phyloP scores from a whole-genome alignment of 2,113 vertebrate genomes.

The Hyla sarda region DNA sequence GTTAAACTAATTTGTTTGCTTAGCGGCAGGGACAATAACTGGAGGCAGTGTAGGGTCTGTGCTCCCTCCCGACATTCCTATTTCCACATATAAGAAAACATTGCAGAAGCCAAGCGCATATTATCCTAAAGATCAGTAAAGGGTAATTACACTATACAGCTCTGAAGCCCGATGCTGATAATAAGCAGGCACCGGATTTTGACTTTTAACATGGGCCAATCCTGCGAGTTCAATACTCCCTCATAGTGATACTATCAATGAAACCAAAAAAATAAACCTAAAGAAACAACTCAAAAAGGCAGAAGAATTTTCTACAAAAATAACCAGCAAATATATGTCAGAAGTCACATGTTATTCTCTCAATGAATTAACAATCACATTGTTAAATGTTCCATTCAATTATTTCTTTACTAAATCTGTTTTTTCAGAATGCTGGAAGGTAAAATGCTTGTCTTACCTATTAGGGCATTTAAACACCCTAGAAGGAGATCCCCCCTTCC shows the following conservation, averaged over 20 bases:
- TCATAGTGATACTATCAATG: not conserved
- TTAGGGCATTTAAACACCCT: not conserved
- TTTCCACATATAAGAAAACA: constrained; percentile 33
- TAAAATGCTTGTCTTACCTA: not conserved
- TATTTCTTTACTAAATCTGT: not conserved
- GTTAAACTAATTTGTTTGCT: constrained; percentile 52
- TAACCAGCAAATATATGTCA: not conserved
- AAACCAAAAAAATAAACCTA: not conserved
- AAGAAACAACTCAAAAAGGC: not conserved
- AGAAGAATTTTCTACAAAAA: not conserved
- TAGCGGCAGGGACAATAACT: constrained; percentile 46
- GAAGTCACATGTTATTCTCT: not conserved
- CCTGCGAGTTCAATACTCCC: not conserved
- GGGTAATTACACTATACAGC: constrained; percentile 42
- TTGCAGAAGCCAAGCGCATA: not conserved
- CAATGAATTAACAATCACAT: too few relatives aligned
- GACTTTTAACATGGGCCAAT: constrained; percentile 1
- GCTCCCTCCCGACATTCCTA: not conserved
- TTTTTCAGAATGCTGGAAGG: not conserved
- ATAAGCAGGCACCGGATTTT: not conserved
- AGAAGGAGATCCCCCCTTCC: not conserved
- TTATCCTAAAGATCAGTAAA: constrained; percentile 38
- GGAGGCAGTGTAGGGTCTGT: constrained; percentile 9
- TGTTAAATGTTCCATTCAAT: not conserved
- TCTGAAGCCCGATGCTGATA: not conserved